These are phyloP conservation scores for Notarius quadriscutis DNA, from an alignment of 2,113 vertebrate genomes.

Conservation along the genomic window DNA sequence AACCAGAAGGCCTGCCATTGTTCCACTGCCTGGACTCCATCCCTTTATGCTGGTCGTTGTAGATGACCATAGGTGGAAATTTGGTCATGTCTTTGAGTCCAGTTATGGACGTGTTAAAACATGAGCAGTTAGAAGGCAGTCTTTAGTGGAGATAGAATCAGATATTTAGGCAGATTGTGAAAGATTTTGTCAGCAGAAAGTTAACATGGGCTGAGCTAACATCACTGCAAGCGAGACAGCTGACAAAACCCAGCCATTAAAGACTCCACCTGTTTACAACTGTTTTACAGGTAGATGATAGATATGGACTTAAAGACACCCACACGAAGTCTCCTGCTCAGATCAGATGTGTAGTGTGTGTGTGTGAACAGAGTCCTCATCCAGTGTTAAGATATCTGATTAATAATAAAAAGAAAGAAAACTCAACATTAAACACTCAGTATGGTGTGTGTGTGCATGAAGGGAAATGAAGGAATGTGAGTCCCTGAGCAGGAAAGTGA, in stretches of 20 bases:
- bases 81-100: neutral
- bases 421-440: neutral
- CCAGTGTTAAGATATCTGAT: neutral
- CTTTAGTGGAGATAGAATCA: too few species aligned
- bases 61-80: neutral
- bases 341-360: neutral
- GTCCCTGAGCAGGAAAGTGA: slow-evolving; percentile 58
- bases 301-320: neutral
- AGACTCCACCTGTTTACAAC: neutral
- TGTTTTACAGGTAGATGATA: neutral
- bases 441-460: neutral
- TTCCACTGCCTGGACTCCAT: neutral
- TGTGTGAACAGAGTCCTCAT: too few species aligned
- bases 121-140: neutral
- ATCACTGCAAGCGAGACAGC: neutral
- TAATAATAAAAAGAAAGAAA: neutral
- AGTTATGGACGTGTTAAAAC: neutral
- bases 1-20: neutral
- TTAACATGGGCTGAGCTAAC: neutral
- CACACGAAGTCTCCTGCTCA: neutral
- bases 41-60: neutral
- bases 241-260: neutral
- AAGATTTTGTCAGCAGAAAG: neutral
- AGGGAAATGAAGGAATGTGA: slow-evolving; percentile 55
- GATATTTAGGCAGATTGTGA: too few species aligned